Conservation (phyloP, 2,113 vertebrate species). For the Epinephelus lanceolatus region DNA sequence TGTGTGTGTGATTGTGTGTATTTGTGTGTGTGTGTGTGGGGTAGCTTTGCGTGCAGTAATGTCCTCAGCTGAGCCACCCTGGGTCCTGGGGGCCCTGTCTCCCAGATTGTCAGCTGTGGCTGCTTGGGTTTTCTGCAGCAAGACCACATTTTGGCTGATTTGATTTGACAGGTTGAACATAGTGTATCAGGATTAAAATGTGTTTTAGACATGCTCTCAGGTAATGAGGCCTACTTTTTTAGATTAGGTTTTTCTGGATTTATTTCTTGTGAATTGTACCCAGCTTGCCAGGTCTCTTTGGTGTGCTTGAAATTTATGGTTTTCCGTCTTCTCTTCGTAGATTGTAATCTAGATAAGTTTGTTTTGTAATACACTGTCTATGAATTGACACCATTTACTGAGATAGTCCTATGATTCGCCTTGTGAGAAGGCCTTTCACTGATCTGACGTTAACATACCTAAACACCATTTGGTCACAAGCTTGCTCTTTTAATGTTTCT, state of each 20-base stretch:
- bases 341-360: neutral
- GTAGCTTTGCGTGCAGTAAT: constrained; percentile 71
- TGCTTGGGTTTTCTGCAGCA: constrained; percentile 56
- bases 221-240: constrained; percentile 58
- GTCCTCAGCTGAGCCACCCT: constrained; percentile 77
- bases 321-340: neutral
- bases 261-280: constrained; percentile 11
- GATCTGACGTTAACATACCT: neutral
- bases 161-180: constrained; percentile 55
- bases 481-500: constrained; percentile 19
- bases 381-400: constrained; percentile 8
- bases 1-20: constrained; percentile 51
- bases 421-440: constrained; percentile 13
- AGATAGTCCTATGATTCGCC: neutral
- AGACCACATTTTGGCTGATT: constrained; percentile 65
- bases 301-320: neutral
- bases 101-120: constrained; percentile 75
- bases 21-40: constrained; percentile 34
- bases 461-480: constrained; percentile 46
- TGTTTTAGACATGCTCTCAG: constrained; percentile 64
- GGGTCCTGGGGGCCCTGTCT: constrained; percentile 66
- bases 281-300: constrained; percentile 1
- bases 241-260: neutral
- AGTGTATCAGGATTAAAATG: constrained; percentile 66
- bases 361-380: neutral